Base-by-base conservation (phyloP, 2,888 invertebrate genomes). In the Cataglyphis livida region DNA sequence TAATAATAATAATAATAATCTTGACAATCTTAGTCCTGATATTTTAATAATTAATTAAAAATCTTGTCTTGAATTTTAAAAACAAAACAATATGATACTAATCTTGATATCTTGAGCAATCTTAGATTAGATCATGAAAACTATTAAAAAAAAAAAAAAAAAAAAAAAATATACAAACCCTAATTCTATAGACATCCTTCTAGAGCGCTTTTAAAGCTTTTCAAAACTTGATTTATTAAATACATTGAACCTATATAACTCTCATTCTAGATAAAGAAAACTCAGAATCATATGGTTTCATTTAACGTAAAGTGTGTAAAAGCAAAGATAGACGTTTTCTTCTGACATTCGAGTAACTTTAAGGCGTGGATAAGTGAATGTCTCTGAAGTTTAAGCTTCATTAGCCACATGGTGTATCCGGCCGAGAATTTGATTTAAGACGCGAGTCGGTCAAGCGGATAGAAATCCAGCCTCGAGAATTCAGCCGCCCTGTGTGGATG, bases 351-450 rank as follows among this genome's bases (percentile, higher is more conserved):
- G 25, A n/a, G 7, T 25, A 38, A 21, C 59, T 18, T 70, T 35
- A 21, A 44, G 32, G 44, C 21, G 57, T 59, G 21, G 44, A 59
- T 70, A 78, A 70, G 70, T 70, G 70, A 79, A 79, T 57, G 32
- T 78, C 57, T 78, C 41, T 78, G 32, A 44, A 25, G 44, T 44
- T 59, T 79, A 79, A 79, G 78, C 78, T 70, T 79, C 78, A 79
- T 79, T 70, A 79, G 25, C 78, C 59, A 25, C 59, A 35, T 10
- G 78, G 59, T 59, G 32, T 70, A 59, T 35, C 44, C 70, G 64
- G 76, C 70, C 81, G 82, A 74, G 87, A 81, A 81, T 88, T 83
- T 82, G 88, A 88, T 88, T 88, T 86, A 86, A 88, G 87, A 85
- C 59, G 84, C 82, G 82, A 84, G 59, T 87, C 86, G 89, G 74